Base-by-base conservation (phyloP, 2,888 invertebrate genomes). In the Deilephila elpenor region DNA sequence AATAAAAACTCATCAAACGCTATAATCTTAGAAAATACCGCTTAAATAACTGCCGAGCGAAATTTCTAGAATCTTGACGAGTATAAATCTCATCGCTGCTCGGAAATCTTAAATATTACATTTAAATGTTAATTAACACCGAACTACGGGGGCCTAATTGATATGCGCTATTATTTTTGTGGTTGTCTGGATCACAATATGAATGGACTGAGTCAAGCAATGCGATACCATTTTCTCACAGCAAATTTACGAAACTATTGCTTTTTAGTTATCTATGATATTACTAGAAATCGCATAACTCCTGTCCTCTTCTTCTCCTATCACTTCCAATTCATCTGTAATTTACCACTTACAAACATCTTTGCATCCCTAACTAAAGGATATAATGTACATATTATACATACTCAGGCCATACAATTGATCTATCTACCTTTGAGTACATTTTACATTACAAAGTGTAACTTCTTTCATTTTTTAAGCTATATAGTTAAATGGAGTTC, bases 1-100 rank as follows among this genome's bases (percentile, higher is more conserved):
- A 34, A 73, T 73, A 73, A 73, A 73, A 71, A 56, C 73, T 73
- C 73, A 73, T 73, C 73, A 73, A 73, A 67, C 51, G 51, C 25
- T 67, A 67, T 51, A 67, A 67, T 67, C 67, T 51, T 20, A 25
- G 11, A 67, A 20, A 51, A 67, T 67, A 67, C 51, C 67, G 20
- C 11, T 67, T 51, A 51, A 51, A 51, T 67, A 67, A 51, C 44
- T 51, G 67, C 67, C 25, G 20, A 29, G 67, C 67, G 67, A 67
- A 67, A 51, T 51, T 67, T 44, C 67, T 25, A 51, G 67, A 51
- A 14, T 29, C 51, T 44, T 51, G 44, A 64, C n/a, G 20, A 14
- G 44, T 67, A 67, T 56, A 56, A 56, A 56, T 56, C 56, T 56
- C n/a, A 56, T 67, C 67, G 17, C 44, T 17, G 17, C 14, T 25